Evolutionary conservation across 2,113 vertebrate species (phyloP).

Genomic region (Penelope pileata): DNA sequence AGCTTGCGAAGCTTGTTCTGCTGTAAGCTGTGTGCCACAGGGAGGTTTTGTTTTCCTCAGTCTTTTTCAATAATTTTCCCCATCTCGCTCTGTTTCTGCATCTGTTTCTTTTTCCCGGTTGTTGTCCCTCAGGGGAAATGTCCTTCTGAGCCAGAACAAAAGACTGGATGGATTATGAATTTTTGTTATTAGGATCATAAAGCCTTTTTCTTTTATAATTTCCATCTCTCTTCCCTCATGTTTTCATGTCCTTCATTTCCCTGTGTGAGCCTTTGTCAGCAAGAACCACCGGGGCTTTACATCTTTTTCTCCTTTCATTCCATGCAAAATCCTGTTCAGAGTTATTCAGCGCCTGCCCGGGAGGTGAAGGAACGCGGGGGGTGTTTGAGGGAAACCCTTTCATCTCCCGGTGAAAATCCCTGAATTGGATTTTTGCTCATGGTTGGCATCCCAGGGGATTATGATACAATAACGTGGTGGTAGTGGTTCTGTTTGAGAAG

Average conservation of each 20-base stretch:
- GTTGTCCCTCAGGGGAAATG: not conserved
- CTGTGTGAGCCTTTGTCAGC: not conserved
- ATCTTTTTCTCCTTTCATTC: constrained; percentile 20
- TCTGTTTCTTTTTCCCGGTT: not conserved
- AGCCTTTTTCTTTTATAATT: not conserved
- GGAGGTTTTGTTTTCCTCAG: not conserved
- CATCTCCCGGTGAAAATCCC: constrained; percentile 6
- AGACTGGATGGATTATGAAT: not conserved
- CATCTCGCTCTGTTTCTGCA: not conserved
- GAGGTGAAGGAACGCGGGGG: not conserved
- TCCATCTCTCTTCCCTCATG: not conserved
- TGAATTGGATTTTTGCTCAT: constrained; percentile 6
- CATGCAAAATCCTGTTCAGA: constrained; percentile 27
- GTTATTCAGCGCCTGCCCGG: not conserved
- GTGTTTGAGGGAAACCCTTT: constrained; percentile 25
- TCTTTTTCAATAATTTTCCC: not conserved
- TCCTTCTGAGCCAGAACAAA: constrained; percentile 26
- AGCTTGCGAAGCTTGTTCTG: not conserved
- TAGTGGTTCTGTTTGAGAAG: constrained; percentile 3
- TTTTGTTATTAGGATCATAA: constrained; percentile 35
- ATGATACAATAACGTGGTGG: not conserved
- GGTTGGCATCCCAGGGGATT: not conserved
- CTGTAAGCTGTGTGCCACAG: not conserved
- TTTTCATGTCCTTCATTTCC: constrained; percentile 6
- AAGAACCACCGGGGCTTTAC: not conserved